A percentile compares a stretch with the other conserved stretches of the same genome.
Conservation (phyloP, 64 coral and sea anemone species). For the Orbicella faveolata region DNA sequence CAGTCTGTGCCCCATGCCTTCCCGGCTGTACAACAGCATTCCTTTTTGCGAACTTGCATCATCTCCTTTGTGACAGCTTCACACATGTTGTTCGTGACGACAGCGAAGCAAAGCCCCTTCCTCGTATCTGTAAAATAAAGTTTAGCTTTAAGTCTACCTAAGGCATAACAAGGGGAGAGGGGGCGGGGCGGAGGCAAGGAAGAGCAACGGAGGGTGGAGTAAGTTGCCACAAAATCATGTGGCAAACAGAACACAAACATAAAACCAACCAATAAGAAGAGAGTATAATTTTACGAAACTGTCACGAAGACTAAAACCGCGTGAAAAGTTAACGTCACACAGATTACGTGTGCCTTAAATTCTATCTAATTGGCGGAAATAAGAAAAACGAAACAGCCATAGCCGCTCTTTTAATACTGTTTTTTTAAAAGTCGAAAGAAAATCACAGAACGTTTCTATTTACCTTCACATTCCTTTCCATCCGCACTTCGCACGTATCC, state of each 20-base stretch:
- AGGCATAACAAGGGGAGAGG: background rate
- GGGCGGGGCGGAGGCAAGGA: background rate
- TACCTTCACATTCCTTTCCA: slow-evolving; percentile 88
- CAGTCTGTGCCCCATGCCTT: slow-evolving; percentile 85
- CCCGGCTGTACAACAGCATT: slow-evolving; percentile 84
- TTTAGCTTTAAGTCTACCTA: background rate
- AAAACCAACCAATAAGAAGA: background rate
- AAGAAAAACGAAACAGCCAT: no score
- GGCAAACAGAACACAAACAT: background rate
- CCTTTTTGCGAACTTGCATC: slow-evolving; percentile 80
- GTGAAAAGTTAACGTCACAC: no score
- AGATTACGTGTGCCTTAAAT: no score
- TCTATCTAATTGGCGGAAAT: no score
- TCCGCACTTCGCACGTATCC: slow-evolving; percentile 67
- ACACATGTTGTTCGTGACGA: slow-evolving; percentile 68
- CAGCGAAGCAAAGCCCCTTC: slow-evolving; percentile 78
- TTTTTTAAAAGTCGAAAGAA: background rate
- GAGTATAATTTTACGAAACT: background rate
- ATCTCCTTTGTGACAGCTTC: slow-evolving; percentile 75
- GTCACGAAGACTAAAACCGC: no score
- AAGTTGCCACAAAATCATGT: background rate
- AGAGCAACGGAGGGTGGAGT: no score
- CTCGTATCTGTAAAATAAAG: slow-evolving; percentile 39
- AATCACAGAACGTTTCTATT: background rate
- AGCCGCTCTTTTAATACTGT: no score